phyloP scores from a whole-genome alignment of 35 echinoderm and acorn worm species.

The Strongylocentrotus purpuratus region DNA sequence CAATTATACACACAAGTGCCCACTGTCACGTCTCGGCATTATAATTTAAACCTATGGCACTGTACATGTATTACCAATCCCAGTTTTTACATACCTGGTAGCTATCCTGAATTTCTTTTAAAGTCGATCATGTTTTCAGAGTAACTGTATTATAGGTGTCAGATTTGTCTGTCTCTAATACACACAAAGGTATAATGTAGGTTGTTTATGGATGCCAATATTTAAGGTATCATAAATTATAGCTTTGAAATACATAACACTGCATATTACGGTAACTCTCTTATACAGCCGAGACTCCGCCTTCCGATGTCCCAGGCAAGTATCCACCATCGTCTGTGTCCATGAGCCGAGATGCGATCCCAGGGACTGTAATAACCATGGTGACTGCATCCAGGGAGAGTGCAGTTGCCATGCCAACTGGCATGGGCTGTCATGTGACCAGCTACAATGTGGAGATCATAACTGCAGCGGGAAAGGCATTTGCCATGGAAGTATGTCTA shows the following conservation, averaged over 20 bases:
- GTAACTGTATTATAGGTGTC: no score
- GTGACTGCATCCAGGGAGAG: conserved; percentile 77
- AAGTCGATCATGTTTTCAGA: no score
- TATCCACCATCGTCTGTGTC: conserved; percentile 87
- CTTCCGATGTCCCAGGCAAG: conserved; percentile 77
- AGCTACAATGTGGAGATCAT: conserved; percentile 60
- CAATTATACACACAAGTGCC: no score
- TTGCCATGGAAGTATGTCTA: conserved; percentile 63
- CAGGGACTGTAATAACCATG: conserved; percentile 82
- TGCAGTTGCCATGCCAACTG: conserved; percentile 93
- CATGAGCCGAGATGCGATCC: conserved; percentile 85
- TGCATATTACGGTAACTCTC: not conserved
- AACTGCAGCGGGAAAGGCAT: conserved; percentile 71
- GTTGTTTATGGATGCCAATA: not conserved
- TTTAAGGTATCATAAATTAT: no score
- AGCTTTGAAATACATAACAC: no score
- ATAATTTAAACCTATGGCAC: no score
- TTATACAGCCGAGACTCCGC: conserved; percentile 27
- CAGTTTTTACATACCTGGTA: no score
- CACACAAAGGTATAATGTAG: not conserved
- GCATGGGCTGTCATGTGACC: conserved; percentile 64
- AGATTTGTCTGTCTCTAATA: no score
- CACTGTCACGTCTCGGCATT: no score
- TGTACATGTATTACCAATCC: no score
- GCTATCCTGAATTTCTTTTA: no score